Evolutionary conservation across 1,140 invertebrate genomes (phyloP).

Genomic region (Pseudomyrmex concolor): DNA sequence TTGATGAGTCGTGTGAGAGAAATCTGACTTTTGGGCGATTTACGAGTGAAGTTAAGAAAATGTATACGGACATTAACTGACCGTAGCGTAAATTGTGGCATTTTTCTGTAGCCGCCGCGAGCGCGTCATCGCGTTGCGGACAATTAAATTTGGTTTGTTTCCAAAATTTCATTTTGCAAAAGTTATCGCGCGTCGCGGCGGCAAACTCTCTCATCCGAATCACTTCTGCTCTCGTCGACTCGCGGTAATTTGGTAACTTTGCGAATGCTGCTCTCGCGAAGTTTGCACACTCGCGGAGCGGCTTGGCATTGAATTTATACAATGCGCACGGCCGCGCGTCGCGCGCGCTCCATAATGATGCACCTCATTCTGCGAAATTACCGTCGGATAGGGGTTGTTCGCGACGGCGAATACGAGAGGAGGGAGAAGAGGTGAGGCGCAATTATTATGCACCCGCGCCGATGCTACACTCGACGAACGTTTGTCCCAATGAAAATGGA

Average conservation of each 20-base stretch:
- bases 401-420: conserved; percentile 22
- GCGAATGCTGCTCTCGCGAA: conserved; percentile 4
- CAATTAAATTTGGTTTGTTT: neutral
- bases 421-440: conserved; percentile 16
- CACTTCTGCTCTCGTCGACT: conserved; percentile 45
- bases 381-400: conserved; percentile 38
- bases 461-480: neutral
- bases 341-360: conserved; percentile 51
- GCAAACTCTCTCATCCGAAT: conserved; percentile 19
- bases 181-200: neutral
- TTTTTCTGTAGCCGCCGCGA: neutral
- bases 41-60: no score
- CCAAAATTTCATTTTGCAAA: conserved; percentile 31
- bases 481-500: conserved; percentile 23
- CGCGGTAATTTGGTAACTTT: conserved; percentile 50
- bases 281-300: conserved; percentile 19
- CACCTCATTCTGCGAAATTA: conserved; percentile 55
- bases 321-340: conserved; percentile 34
- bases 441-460: conserved; percentile 29
- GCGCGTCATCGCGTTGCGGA: neutral
- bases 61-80: neutral
- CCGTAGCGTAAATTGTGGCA: neutral
- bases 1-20: neutral
- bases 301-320: conserved; percentile 50
- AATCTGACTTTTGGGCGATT: neutral